phyloP scores from a whole-genome alignment of 2,113 vertebrate genomes.

The Syrmaticus mikado region DNA sequence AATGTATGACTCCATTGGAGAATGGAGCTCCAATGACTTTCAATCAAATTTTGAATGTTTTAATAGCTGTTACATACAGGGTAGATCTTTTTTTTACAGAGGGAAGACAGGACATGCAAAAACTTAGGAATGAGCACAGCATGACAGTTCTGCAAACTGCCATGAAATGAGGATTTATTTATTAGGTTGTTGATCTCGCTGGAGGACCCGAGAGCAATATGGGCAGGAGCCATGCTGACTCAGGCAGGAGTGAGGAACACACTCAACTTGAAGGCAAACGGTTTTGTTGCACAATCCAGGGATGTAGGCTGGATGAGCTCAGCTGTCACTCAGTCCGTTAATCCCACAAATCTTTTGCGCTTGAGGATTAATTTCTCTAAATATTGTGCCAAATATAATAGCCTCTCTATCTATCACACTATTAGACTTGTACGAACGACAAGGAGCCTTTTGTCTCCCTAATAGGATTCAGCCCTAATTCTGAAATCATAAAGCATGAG shows the following conservation, averaged over 20 bases:
- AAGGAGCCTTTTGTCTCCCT: constrained; percentile 62
- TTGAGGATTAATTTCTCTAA: constrained; percentile 71
- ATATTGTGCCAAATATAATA: constrained; percentile 70
- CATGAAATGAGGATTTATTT: constrained; percentile 46
- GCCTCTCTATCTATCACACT: constrained; percentile 25
- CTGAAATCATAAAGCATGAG: constrained; percentile 6
- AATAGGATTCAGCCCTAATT: constrained; percentile 63
- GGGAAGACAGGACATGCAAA: not conserved
- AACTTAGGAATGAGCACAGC: not conserved
- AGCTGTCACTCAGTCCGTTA: constrained; percentile 42
- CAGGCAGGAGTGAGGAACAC: not conserved
- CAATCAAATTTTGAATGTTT: not conserved
- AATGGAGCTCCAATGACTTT: not conserved
- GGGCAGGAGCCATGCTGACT: constrained; percentile 36
- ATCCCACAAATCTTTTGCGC: constrained; percentile 64
- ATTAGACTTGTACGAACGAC: constrained; percentile 23
- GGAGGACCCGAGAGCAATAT: not conserved
- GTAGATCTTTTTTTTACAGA: not conserved
- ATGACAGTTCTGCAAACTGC: not conserved
- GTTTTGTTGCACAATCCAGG: constrained; percentile 20
- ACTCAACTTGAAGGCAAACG: constrained; percentile 46
- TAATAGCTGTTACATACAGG: not conserved
- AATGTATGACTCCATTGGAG: not conserved
- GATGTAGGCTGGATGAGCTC: constrained; percentile 44
- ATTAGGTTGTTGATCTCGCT: constrained; percentile 47